Evolutionary conservation across 2,797 vertebrate genomes (phyloP), one percentile per base, ranked within the genome.

Genomic region (Siniperca undulata): DNA sequence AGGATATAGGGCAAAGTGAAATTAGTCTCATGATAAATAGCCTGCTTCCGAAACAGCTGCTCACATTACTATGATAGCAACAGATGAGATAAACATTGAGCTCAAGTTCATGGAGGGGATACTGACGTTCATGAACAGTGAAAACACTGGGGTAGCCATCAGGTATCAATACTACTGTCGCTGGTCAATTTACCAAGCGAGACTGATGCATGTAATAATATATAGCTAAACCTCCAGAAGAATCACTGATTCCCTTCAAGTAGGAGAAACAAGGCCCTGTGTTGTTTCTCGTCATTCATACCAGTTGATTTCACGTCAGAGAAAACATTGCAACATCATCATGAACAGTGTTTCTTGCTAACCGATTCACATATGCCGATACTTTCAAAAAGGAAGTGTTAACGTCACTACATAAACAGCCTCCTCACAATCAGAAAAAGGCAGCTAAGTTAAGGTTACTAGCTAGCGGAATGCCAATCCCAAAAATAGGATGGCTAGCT

Each of bases 401-500:
- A 34, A 19, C 20, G 13, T 59, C 24, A 27, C 48, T 65, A 19
- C 46, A n/a, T 34, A 46, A 65, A 53, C 79, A 68, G 6, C 38
- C 75, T 34, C 46, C 52, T 55, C 14, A 5, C 50, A 68, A 55
- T 52, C 34, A 70, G 5, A 58, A 70, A 79, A 82, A 72, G 24
- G 24, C 73, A 80, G 83, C 82, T 74, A 84, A 80, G 60, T 87
- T 84, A 70, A 84, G 78, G 86, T 86, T 85, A 88, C 85, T 74
- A 82, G 88, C 85, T 90, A 91, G 83, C 88, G 82, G 85, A 92
- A 93, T 93, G 85, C 92, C 92, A 91, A 83, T 91, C 93, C 91
- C 81, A 91, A 93, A 93, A 95, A 94, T 93, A 93, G 93, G 90
- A 89, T 85, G 89, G 82, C 78, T 86, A 89, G 90, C 93, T 91